Conservation (phyloP, 1,140 invertebrate genomes). For the Microvelia longipes region DNA sequence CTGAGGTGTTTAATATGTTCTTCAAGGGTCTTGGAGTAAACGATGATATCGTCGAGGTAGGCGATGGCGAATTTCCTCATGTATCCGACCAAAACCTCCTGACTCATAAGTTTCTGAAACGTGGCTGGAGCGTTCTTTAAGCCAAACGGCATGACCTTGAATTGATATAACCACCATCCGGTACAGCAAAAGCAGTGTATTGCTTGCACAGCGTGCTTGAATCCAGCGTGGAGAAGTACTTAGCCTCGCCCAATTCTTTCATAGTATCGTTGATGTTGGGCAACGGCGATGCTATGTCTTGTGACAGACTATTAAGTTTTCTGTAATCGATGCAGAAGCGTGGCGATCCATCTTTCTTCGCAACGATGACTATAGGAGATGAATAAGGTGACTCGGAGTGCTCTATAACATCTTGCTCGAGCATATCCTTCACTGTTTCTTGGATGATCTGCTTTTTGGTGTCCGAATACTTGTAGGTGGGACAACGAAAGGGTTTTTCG, state of each 20-base stretch:
- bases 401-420: constrained; percentile 28
- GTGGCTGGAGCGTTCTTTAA: neutral
- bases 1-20: neutral
- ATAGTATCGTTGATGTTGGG: neutral
- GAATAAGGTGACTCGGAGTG: constrained; percentile 31
- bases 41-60: neutral
- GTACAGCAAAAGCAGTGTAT: neutral
- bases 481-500: neutral
- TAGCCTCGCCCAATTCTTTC: neutral
- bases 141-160: neutral
- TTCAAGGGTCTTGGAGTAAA: neutral
- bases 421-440: constrained; percentile 18
- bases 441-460: neutral
- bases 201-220: neutral
- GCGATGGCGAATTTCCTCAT: neutral
- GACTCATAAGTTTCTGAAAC: neutral
- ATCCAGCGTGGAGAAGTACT: neutral
- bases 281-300: neutral
- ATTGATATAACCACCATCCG: neutral
- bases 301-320: constrained; percentile 26
- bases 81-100: neutral
- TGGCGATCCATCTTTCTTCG: constrained; percentile 33
- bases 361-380: constrained; percentile 33
- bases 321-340: constrained; percentile 35
- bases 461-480: neutral